Percentiles rank a stretch among this genome's conserved stretches.
phyloP scores from a whole-genome alignment of 64 coral and sea anemone genomes.

The Orbicella faveolata region DNA sequence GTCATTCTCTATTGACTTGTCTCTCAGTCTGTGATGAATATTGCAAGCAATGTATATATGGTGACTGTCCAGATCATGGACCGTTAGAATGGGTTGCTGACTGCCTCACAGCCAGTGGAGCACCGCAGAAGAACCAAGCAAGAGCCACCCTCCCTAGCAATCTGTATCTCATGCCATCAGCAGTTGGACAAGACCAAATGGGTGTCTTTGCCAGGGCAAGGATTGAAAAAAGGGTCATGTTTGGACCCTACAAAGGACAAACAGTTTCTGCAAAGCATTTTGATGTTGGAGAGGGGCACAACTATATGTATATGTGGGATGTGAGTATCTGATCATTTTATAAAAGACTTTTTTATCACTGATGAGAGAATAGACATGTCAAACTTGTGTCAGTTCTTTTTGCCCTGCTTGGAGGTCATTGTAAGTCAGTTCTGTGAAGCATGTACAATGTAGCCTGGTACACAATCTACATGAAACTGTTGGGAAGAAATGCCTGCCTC shows the following conservation, averaged over 20 bases:
- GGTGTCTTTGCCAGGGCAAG: constrained; percentile 60
- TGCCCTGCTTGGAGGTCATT: no score
- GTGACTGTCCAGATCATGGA: constrained; percentile 63
- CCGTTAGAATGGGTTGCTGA: constrained; percentile 50
- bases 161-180: constrained; percentile 32
- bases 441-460: no score
- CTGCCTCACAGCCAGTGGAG: neutral
- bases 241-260: constrained; percentile 59
- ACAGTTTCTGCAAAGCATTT: constrained; percentile 9
- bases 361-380: no score
- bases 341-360: no score
- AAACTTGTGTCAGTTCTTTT: no score
- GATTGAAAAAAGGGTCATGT: constrained; percentile 58
- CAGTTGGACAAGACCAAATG: constrained; percentile 22
- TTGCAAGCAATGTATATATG: constrained; percentile 16
- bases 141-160: constrained; percentile 32
- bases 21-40: constrained; percentile 61
- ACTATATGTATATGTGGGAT: constrained; percentile 45
- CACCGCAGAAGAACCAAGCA: neutral
- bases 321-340: constrained; percentile 22
- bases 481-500: no score
- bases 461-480: no score
- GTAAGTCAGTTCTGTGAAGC: no score
- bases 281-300: neutral
- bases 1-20: neutral